These are phyloP conservation scores for Magallana gigas DNA, from an alignment of 1,140 invertebrate species.

Conservation along the genomic window DNA sequence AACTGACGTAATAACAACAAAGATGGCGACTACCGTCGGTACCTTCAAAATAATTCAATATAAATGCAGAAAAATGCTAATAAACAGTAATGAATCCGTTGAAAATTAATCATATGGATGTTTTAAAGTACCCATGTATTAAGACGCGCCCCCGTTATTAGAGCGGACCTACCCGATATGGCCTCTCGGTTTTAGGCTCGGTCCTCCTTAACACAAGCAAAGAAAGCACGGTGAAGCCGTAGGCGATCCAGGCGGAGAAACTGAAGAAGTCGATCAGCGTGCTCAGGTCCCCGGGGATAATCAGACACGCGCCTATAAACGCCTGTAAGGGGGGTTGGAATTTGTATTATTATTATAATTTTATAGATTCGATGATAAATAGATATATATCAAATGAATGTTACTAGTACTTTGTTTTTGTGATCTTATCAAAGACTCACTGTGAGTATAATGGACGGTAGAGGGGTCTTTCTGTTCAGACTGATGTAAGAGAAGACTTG, in stretches of 20 bases:
- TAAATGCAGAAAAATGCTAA: not conserved
- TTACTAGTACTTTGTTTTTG: not conserved
- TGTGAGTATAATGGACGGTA: conserved; percentile 93
- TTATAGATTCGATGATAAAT: not conserved
- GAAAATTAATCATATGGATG: no score
- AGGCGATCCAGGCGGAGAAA: conserved; percentile 75
- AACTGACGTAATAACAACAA: conserved; percentile 86
- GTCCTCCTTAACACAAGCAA: conserved; percentile 87
- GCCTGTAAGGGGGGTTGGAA: conserved; percentile 81
- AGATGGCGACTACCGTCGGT: conserved; percentile 86
- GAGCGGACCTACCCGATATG: conserved; percentile 84
- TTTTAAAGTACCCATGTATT: no score
- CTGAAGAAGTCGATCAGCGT: conserved; percentile 74
- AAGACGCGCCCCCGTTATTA: no score
- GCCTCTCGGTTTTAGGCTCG: conserved; percentile 84
- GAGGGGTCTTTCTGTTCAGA: conserved; percentile 89
- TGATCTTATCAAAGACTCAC: conserved; percentile 81
- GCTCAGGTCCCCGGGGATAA: conserved; percentile 83
- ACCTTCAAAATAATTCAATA: conserved; percentile 84
- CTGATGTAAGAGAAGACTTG: conserved; percentile 92
- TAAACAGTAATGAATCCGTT: no score
- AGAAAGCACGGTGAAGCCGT: conserved; percentile 86
- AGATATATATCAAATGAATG: not conserved
- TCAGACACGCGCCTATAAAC: conserved; percentile 86
- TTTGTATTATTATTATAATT: not conserved